Conservation (phyloP, 2,888 invertebrate genomes). For the Diloba caeruleocephala region DNA sequence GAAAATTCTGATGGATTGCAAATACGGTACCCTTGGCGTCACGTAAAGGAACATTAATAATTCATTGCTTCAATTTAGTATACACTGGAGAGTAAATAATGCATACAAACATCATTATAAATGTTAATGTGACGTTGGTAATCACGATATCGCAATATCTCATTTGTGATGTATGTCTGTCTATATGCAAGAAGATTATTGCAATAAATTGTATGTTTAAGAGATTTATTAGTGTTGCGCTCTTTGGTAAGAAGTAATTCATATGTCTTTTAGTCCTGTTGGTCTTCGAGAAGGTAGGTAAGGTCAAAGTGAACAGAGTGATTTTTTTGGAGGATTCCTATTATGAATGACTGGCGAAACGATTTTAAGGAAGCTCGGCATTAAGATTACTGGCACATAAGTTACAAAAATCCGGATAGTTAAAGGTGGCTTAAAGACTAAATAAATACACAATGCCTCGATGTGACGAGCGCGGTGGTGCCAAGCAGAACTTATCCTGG, state of each 20-base stretch:
- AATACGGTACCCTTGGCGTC: slow-evolving; percentile 22
- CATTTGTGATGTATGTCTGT: slow-evolving; percentile 32
- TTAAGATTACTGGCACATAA: no score
- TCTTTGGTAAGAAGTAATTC: neutral
- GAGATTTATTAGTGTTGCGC: slow-evolving; percentile 44
- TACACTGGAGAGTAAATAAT: slow-evolving; percentile 52
- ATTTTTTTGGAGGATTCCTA: no score
- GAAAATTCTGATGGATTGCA: slow-evolving; percentile 25
- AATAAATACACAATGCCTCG: no score
- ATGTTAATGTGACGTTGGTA: slow-evolving; percentile 55
- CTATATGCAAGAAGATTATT: slow-evolving; percentile 41
- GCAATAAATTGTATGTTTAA: slow-evolving; percentile 39
- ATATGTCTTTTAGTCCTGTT: neutral
- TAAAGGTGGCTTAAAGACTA: no score
- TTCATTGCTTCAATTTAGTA: slow-evolving; percentile 63
- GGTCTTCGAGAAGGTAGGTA: no score
- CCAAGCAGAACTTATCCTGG: no score
- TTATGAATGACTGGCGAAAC: no score
- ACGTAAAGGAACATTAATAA: slow-evolving; percentile 62
- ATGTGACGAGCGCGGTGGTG: no score
- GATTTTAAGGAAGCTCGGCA: no score
- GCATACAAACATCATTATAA: slow-evolving; percentile 52
- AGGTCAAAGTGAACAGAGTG: no score
- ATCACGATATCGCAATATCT: slow-evolving; percentile 41
- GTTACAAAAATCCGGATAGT: no score